A percentile compares a stretch with the other conserved stretches of the same genome.
Evolutionary conservation across 2,113 vertebrate species (phyloP).

Genomic region (Gallinago media): DNA sequence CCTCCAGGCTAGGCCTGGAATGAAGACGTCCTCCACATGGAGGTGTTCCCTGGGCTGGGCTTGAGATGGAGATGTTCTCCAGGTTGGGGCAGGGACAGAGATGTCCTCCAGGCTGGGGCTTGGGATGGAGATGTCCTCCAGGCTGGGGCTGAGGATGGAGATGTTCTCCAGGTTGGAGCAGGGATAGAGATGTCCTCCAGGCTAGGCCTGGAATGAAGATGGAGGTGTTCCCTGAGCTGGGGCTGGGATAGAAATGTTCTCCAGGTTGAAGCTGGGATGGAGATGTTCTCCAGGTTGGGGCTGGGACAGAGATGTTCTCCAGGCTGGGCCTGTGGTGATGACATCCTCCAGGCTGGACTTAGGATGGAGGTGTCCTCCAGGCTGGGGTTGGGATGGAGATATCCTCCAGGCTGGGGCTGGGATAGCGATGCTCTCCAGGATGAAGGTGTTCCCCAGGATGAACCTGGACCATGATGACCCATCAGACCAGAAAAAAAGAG

Average conservation of each 20-base stretch:
- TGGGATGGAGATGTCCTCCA: not conserved
- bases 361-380: not conserved
- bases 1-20: not conserved
- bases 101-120: fast-evolving
- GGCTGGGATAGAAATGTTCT: not conserved
- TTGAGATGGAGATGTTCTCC: not conserved
- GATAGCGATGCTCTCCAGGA: not conserved
- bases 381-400: not conserved
- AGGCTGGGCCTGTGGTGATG: fast-evolving
- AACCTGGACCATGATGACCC: not conserved
- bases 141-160: no score
- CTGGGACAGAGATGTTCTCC: not conserved
- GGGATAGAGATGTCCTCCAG: not conserved
- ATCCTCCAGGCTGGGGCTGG: not conserved
- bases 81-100: fast-evolving
- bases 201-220: not conserved
- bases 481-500: not conserved
- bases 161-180: not conserved
- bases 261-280: no score
- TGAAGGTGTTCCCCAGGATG: not conserved
- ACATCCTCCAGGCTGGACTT: fast-evolving
- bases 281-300: not conserved
- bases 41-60: no score
- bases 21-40: not conserved
- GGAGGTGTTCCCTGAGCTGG: not conserved